Evolutionary conservation across 2,113 vertebrate genomes (phyloP).

Genomic region (Ictalurus punctatus): DNA sequence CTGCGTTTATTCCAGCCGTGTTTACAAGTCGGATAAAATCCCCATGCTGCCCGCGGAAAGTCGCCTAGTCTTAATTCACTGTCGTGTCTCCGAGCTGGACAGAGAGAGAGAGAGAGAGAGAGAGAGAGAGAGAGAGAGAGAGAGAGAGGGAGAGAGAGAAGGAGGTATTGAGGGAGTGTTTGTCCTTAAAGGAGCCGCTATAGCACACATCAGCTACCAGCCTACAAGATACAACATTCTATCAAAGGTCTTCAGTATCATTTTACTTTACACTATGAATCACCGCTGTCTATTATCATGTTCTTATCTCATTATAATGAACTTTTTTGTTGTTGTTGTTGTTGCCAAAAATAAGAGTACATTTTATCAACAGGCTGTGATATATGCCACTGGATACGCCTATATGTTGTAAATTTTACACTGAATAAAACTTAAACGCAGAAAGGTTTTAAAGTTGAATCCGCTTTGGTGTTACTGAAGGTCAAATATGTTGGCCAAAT

Average conservation of each 20-base stretch:
- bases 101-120: constrained; percentile 4
- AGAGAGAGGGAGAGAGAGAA: constrained; percentile 55
- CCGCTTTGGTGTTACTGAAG: neutral
- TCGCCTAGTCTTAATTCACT: constrained; percentile 70
- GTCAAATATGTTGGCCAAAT: neutral
- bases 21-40: constrained; percentile 20
- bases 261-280: neutral
- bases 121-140: constrained; percentile 38
- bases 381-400: neutral
- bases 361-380: too few relatives aligned
- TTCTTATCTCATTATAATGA: neutral
- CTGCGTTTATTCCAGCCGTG: constrained; percentile 13
- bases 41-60: constrained; percentile 24
- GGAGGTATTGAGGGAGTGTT: constrained; percentile 48
- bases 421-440: neutral
- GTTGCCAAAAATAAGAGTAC: neutral
- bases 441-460: neutral
- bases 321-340: neutral
- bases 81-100: constrained; percentile 65
- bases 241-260: neutral
- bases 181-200: constrained; percentile 78
- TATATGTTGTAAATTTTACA: neutral
- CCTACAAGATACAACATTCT: neutral
- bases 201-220: neutral
- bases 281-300: neutral